A percentile compares a stretch with the other conserved stretches of the same genome.
Conservation (phyloP, 2,113 vertebrate genomes). For the Ardeotis arabs region DNA sequence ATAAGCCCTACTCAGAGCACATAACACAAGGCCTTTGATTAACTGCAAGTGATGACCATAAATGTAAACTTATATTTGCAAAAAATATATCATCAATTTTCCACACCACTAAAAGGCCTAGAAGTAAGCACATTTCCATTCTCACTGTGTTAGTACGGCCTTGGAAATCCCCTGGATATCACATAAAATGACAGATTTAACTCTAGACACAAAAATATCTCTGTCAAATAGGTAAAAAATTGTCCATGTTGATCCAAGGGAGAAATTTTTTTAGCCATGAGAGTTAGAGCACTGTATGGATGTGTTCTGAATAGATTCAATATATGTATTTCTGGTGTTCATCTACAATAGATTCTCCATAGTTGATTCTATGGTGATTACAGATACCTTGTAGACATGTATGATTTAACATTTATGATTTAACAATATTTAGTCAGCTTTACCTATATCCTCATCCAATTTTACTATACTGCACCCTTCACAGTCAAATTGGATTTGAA, state of each 20-base stretch:
- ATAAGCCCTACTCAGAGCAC: not conserved
- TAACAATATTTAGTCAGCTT: not conserved
- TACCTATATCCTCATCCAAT: not conserved
- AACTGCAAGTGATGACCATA: not conserved
- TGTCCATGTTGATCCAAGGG: not conserved
- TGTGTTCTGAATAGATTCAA: not conserved
- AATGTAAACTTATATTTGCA: not conserved
- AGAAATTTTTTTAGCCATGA: not conserved
- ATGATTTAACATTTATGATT: not conserved
- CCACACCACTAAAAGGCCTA: not conserved
- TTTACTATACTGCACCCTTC: not conserved
- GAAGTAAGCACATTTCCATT: not conserved
- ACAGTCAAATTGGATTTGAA: not conserved
- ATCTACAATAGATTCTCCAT: not conserved
- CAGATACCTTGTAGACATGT: not conserved
- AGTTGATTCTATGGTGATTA: not conserved
- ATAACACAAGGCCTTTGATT: not conserved
- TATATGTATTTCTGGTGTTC: rapidly evolving
- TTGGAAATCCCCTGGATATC: not conserved
- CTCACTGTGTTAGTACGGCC: not conserved
- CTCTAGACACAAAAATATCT: not conserved
- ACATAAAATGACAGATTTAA: not conserved
- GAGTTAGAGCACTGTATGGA: not conserved
- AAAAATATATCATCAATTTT: not conserved
- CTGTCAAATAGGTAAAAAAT: not conserved